Conservation (phyloP, 2,113 vertebrate genomes). For the Anolis sagrei region DNA sequence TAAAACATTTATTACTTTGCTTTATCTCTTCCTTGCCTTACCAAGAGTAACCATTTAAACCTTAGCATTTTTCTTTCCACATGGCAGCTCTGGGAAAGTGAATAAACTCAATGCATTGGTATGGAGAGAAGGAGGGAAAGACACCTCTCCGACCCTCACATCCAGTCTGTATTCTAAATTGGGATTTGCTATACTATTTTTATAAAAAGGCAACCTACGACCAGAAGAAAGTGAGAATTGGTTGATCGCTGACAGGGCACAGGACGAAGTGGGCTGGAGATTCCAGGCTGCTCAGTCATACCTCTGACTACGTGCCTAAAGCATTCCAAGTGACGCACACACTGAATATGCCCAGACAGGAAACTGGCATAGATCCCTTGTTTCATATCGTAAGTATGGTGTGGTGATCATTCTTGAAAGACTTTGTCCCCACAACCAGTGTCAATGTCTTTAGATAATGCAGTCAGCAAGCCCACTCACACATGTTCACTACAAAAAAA, state of each 20-base stretch:
- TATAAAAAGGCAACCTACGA: background rate
- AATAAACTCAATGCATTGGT: background rate
- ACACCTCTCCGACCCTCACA: background rate
- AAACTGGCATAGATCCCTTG: constrained; percentile 58
- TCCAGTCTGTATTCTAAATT: background rate
- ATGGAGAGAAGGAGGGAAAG: background rate
- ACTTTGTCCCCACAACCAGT: constrained; percentile 46
- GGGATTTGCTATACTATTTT: background rate
- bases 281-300: constrained; percentile 46
- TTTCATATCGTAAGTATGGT: constrained; percentile 59
- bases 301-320: constrained; percentile 40
- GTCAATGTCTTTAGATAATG: constrained; percentile 10
- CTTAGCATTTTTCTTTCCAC: background rate
- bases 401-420: constrained; percentile 71
- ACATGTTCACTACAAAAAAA: constrained; percentile 13
- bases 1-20: no score
- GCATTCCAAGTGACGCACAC: constrained; percentile 55
- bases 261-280: constrained; percentile 35
- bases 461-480: background rate
- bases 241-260: background rate
- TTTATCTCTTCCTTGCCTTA: no score
- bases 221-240: background rate
- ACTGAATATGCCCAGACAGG: constrained; percentile 55
- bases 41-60: background rate
- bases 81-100: background rate